Base-by-base conservation (phyloP, 2,113 vertebrate genomes). In the Rutilus rutilus region DNA sequence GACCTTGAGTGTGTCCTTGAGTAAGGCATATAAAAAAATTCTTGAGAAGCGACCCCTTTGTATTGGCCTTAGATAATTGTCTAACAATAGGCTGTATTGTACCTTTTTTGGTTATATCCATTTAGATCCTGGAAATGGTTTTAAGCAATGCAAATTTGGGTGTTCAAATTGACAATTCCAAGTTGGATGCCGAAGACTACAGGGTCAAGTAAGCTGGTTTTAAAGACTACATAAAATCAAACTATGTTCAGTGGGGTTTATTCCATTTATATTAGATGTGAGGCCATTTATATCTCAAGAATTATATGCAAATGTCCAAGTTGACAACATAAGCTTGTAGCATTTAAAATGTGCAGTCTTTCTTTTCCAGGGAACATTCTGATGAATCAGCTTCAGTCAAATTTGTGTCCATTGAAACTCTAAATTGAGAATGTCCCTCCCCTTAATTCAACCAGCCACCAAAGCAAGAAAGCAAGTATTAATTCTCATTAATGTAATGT, bases 171-270 rank as follows among this genome's bases (percentile, higher is more conserved):
- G 94, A 95, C 92, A 95, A 95, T 1, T 93, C 93, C 86, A 94
- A 94, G 79, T 89, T 95, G 89, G 93, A 94, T 12, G 94, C 93
- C 0, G 94, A 95, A 78, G 95, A 95, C 91, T 95, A 94, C 92
- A 94, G 92, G 90, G 91, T 95, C 65, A 95, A 95, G 95, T 95
- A 89, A 93, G 88, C 2, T 54, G 9, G 14, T 82, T 52, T 52
- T 33, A 54, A 82, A 67, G 15, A 47, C 12, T 23, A 11, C 1
- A 30, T 59, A 10, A 79, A 21, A 47, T 45, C 0, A 71, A 39
- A 11, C 19, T n/a, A 33, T 3, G 0, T 62, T 45, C 27, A 5
- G 36, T 42, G 11, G 2, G 6, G 1, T 6, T 64, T 27, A 65
- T 19, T 50, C 4, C 5, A 47, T 50, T 9, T 65, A 1, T 45